Evolutionary conservation across 2,797 vertebrate genomes (phyloP).

Genomic region (Cyclopterus lumpus): DNA sequence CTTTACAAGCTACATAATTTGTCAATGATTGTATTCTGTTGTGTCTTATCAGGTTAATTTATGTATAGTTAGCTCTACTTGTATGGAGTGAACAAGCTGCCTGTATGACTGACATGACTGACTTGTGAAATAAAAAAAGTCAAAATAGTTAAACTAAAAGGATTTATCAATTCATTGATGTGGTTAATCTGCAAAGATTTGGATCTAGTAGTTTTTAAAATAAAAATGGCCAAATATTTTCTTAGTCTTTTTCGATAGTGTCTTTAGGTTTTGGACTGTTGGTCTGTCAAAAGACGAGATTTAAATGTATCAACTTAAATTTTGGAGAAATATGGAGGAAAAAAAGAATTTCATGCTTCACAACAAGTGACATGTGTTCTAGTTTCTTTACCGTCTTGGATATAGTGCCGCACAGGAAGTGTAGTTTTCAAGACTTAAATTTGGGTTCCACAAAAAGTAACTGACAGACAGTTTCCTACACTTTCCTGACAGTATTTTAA

Average conservation of each 20-base stretch:
- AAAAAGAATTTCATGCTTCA: background rate
- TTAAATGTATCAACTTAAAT: background rate
- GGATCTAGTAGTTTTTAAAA: background rate
- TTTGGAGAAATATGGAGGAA: background rate
- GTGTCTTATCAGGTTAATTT: background rate
- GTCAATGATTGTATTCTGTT: background rate
- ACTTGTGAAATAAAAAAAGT: background rate
- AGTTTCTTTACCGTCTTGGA: background rate
- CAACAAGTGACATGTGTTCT: background rate
- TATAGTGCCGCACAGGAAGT: background rate
- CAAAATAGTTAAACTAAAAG: background rate
- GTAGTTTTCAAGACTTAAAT: background rate
- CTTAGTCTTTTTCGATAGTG: background rate
- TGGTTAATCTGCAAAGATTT: rapidly evolving
- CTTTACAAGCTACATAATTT: background rate
- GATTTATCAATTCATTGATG: rapidly evolving
- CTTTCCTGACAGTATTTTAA: conserved; percentile 23
- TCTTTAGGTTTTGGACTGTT: background rate
- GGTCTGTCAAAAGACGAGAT: background rate
- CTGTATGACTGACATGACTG: background rate
- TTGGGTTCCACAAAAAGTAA: background rate
- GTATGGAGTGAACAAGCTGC: background rate
- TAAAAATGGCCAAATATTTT: background rate
- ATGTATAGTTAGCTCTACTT: background rate
- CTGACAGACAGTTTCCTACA: background rate